These are phyloP conservation scores for Propithecus coquereli DNA, from an alignment of 2,113 vertebrate genomes.

Conservation along the genomic window DNA sequence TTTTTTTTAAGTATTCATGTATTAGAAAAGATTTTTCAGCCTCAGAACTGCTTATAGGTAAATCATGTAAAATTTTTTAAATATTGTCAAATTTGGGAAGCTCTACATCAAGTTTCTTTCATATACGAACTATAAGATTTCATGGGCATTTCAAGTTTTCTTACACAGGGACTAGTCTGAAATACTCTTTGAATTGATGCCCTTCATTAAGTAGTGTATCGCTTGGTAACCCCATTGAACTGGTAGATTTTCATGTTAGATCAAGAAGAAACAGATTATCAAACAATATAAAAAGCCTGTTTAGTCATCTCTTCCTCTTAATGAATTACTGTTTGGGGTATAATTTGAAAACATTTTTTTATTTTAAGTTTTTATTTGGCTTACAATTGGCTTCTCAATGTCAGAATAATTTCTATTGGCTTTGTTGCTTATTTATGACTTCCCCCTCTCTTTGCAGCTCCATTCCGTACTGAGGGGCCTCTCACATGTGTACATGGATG, in stretches of 20 bases:
- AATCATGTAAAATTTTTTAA: neutral
- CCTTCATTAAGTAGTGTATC: neutral
- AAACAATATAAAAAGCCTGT: neutral
- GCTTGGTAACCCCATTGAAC: neutral
- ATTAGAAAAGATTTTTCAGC: neutral
- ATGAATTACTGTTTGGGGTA: conserved; percentile 17
- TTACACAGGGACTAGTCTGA: neutral
- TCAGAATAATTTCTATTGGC: neutral
- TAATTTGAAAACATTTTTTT: neutral
- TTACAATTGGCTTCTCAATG: neutral
- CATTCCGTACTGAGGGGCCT: neutral
- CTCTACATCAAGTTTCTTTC: neutral
- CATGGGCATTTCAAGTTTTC: neutral
- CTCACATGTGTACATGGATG: neutral
- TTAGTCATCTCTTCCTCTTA: neutral
- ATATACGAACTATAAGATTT: neutral
- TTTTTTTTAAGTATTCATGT: neutral
- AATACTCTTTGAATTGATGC: neutral
- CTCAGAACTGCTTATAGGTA: neutral
- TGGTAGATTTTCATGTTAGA: neutral
- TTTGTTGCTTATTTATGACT: neutral
- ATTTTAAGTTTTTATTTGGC: neutral
- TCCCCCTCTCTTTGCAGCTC: neutral
- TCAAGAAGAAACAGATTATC: neutral
- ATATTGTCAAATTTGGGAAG: neutral